Evolutionary conservation across 2,797 vertebrate genomes (phyloP).

Genomic region (Falco cherrug): DNA sequence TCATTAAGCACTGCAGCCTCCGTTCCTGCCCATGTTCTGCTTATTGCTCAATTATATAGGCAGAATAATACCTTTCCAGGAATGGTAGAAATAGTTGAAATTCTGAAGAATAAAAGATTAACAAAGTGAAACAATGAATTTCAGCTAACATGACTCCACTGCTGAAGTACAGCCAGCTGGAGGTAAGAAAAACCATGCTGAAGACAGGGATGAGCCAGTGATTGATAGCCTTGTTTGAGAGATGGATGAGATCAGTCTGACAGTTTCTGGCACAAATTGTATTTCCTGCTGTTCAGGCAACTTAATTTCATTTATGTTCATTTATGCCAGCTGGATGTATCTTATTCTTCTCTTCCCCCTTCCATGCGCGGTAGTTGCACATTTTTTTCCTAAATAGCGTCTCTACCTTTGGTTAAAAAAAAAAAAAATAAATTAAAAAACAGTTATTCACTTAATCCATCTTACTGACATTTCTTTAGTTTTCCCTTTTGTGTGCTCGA

Average conservation of each 20-base stretch:
- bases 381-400: not conserved
- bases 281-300: constrained; percentile 64
- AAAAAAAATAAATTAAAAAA: constrained; percentile 29
- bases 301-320: constrained; percentile 69
- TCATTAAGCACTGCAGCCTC: not conserved
- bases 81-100: not conserved
- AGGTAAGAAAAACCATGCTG: constrained; percentile 29
- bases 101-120: not conserved
- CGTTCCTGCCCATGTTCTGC: not conserved
- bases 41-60: not conserved
- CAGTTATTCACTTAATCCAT: constrained; percentile 14
- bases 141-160: constrained; percentile 7
- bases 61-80: not conserved
- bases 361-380: not conserved
- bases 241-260: constrained; percentile 60
- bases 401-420: constrained; percentile 18
- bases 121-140: not conserved
- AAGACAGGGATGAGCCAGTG: constrained; percentile 35
- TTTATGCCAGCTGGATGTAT: constrained; percentile 40
- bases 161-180: constrained; percentile 4
- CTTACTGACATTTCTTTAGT: not conserved
- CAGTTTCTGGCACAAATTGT: constrained; percentile 61
- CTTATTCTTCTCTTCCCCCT: not conserved
- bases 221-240: constrained; percentile 70
- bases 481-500: constrained; percentile 12